These are phyloP conservation scores for Remorina albescens DNA, from an alignment of 2,797 vertebrate species.

Conservation along the genomic window DNA sequence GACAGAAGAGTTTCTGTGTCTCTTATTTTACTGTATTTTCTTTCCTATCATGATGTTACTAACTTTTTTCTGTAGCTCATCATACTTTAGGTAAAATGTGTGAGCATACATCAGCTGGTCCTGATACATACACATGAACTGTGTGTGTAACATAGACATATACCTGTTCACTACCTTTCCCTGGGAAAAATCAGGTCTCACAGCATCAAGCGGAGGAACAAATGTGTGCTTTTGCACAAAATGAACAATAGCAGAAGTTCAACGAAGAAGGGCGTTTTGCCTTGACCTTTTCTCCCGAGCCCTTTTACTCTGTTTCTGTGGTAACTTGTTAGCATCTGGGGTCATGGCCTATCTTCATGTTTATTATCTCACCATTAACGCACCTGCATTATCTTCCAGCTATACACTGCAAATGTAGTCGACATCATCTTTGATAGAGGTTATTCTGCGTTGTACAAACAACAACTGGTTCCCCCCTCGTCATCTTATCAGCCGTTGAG, in stretches of 20 bases:
- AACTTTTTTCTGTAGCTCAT: slow-evolving; percentile 7
- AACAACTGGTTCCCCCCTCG: not conserved
- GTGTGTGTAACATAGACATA: not conserved
- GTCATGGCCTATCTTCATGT: not conserved
- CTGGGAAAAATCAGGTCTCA: not conserved
- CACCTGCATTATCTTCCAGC: slow-evolving; percentile 1
- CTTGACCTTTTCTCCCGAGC: no score
- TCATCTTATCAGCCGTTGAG: not conserved
- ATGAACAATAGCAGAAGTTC: not conserved
- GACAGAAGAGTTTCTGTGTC: slow-evolving; percentile 60
- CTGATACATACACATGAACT: not conserved
- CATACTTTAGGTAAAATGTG: not conserved
- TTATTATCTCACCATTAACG: not conserved
- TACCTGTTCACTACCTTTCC: not conserved
- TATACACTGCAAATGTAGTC: not conserved
- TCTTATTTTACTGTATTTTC: slow-evolving; percentile 17
- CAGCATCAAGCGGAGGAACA: not conserved
- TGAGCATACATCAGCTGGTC: not conserved
- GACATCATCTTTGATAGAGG: not conserved
- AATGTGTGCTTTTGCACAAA: not conserved
- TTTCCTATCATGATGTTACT: not conserved
- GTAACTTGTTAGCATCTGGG: not conserved
- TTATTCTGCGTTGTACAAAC: not conserved
- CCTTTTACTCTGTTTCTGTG: not conserved
- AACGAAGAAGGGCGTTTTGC: not conserved